Conservation (phyloP, 2,888 invertebrate genomes). For the Fragum fragum region DNA sequence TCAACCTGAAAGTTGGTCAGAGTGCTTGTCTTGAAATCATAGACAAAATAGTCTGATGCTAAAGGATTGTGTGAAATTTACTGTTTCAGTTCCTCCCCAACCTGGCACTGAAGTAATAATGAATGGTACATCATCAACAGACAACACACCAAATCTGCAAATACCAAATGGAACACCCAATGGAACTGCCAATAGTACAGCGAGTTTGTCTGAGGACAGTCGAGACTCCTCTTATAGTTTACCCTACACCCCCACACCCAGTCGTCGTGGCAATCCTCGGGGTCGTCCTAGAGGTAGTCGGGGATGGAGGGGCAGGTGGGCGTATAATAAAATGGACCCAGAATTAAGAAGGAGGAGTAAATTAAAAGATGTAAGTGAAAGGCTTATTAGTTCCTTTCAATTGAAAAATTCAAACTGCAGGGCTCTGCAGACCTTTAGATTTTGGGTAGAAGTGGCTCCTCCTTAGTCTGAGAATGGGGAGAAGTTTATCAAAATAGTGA, state of each 20-base stretch:
- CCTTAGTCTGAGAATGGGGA: too few species aligned
- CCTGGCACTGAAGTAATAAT: conserved; percentile 24
- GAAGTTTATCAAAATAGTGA: too few species aligned
- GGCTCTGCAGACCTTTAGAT: too few species aligned
- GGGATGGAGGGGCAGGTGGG: conserved; percentile 70
- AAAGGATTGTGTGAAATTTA: too few species aligned
- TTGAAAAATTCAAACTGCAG: too few species aligned
- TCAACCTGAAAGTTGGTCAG: too few species aligned
- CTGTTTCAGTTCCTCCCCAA: conserved; percentile 2
- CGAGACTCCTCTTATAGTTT: conserved; percentile 79
- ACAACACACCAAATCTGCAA: conserved; percentile 6
- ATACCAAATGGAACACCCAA: conserved; percentile 27
- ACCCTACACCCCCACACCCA: conserved; percentile 59
- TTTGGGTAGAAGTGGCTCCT: too few species aligned
- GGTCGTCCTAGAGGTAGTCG: conserved; percentile 53
- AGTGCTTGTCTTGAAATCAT: too few species aligned
- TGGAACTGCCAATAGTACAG: conserved; percentile 75
- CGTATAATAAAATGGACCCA: conserved; percentile 57
- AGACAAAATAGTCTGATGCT: too few species aligned
- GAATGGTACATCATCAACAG: conserved; percentile 11
- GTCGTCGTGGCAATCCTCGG: conserved; percentile 47
- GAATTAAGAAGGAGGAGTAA: conserved; percentile 60
- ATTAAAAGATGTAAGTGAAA: conserved; percentile 65
- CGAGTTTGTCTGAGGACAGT: conserved; percentile 84
- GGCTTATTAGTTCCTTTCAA: too few species aligned